phyloP scores from a whole-genome alignment of 2,113 vertebrate genomes.

The Sebastes fasciatus region DNA sequence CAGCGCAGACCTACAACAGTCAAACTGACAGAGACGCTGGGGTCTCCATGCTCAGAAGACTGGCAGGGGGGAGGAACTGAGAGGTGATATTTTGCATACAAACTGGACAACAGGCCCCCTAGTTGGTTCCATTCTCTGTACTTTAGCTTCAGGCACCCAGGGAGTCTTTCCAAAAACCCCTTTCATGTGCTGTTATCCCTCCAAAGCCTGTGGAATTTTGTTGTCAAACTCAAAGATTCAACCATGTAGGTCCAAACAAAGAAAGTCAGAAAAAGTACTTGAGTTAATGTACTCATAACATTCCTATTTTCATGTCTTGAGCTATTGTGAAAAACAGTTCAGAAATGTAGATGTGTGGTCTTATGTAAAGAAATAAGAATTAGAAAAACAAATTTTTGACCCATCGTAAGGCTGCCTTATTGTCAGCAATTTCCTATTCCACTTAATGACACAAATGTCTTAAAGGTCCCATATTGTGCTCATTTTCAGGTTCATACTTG shows the following conservation, averaged over 20 bases:
- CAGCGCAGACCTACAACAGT: conserved; percentile 52
- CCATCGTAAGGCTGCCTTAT: background rate
- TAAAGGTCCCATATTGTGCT: background rate
- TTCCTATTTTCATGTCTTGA: background rate
- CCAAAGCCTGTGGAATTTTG: conserved; percentile 64
- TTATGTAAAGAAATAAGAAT: background rate
- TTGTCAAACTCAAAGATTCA: conserved; percentile 42
- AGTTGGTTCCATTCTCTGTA: conserved; percentile 27
- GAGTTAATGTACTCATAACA: background rate
- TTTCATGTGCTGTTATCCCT: conserved; percentile 50
- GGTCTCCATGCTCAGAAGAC: conserved; percentile 30
- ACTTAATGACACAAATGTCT: background rate
- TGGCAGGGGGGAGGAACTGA: conserved; percentile 19
- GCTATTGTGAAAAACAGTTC: background rate
- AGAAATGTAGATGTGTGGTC: background rate
- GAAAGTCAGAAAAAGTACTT: background rate
- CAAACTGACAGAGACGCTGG: conserved; percentile 48
- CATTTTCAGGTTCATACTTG: no score
- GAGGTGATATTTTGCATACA: conserved; percentile 63
- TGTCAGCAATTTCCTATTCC: background rate
- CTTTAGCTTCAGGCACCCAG: conserved; percentile 47
- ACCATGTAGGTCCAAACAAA: background rate
- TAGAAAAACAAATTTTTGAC: background rate
- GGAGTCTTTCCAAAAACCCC: conserved; percentile 39
- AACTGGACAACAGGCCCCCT: conserved; percentile 39